phyloP scores from a whole-genome alignment of 2,113 vertebrate species.

The Zosterops lateralis region DNA sequence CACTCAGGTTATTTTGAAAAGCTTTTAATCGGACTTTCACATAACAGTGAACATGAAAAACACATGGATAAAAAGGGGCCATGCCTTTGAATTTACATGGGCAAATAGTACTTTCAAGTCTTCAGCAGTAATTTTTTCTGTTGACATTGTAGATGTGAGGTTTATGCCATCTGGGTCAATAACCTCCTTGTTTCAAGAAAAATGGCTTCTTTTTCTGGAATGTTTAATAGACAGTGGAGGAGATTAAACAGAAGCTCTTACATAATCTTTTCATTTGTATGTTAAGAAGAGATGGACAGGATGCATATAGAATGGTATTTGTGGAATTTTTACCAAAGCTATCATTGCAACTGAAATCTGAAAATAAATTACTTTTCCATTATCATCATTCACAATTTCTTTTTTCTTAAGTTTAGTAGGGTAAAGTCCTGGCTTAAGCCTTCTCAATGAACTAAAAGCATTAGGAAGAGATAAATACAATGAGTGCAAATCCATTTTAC shows the following conservation, averaged over 20 bases:
- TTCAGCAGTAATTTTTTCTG: conserved; percentile 47
- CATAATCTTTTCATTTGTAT: conserved; percentile 65
- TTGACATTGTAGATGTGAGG: conserved; percentile 60
- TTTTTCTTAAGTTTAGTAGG: background rate
- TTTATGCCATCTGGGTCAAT: conserved; percentile 52
- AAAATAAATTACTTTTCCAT: conserved; percentile 16
- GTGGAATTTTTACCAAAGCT: conserved; percentile 11
- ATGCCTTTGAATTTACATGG: conserved; percentile 62
- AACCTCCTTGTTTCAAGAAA: conserved; percentile 57
- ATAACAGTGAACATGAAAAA: conserved; percentile 49
- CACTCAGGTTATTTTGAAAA: conserved; percentile 66
- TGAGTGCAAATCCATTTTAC: conserved; percentile 17
- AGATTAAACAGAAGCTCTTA: conserved; percentile 57
- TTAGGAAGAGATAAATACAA: conserved; percentile 27
- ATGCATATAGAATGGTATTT: conserved; percentile 38
- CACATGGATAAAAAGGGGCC: conserved; percentile 53
- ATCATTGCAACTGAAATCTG: background rate
- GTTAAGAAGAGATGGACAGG: background rate
- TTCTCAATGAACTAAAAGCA: conserved; percentile 30
- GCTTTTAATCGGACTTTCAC: conserved; percentile 68
- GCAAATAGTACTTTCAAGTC: conserved; percentile 43
- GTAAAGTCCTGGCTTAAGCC: background rate
- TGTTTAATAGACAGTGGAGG: conserved; percentile 46
- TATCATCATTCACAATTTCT: background rate
- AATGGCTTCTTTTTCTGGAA: conserved; percentile 44